These are phyloP conservation scores for Dolichotis patagonum DNA, from an alignment of 2,113 vertebrate genomes.

Conservation along the genomic window DNA sequence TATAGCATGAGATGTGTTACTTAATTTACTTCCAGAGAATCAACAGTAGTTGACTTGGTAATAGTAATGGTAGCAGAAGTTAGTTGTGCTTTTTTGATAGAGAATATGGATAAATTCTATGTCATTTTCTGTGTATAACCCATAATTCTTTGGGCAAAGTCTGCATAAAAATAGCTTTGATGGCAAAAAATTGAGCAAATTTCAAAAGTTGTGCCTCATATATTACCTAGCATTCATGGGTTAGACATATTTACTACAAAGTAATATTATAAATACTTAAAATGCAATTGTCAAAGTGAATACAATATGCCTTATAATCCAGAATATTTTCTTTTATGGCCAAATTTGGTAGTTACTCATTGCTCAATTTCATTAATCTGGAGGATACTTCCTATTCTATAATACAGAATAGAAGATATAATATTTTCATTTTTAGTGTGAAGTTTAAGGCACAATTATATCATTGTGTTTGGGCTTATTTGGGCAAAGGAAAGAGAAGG, in stretches of 20 bases:
- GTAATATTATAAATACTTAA: slow-evolving; percentile 71
- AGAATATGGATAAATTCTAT: slow-evolving; percentile 50
- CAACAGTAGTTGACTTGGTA: not conserved
- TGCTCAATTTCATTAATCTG: too few species aligned
- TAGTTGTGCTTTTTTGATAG: not conserved
- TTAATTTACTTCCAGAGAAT: slow-evolving; percentile 55
- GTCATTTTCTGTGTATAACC: slow-evolving; percentile 26
- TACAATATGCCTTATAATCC: slow-evolving; percentile 41
- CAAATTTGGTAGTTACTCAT: too few species aligned
- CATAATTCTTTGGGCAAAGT: slow-evolving; percentile 55
- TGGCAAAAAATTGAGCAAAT: slow-evolving; percentile 60
- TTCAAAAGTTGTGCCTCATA: slow-evolving; percentile 46
- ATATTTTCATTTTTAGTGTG: not conserved
- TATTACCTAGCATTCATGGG: slow-evolving; percentile 55
- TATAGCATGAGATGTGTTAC: not conserved
- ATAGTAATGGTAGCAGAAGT: not conserved
- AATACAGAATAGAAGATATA: too few species aligned
- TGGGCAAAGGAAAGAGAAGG: not conserved
- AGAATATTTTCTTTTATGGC: too few species aligned
- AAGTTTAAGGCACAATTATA: slow-evolving; percentile 31
- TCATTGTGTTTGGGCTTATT: not conserved
- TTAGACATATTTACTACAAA: slow-evolving; percentile 68
- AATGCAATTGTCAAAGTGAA: slow-evolving; percentile 39
- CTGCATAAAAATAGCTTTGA: not conserved
- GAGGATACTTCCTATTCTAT: too few species aligned